These are phyloP conservation scores for Aulostomus chinensis DNA, from an alignment of 2,797 vertebrate genomes.

Conservation along the genomic window DNA sequence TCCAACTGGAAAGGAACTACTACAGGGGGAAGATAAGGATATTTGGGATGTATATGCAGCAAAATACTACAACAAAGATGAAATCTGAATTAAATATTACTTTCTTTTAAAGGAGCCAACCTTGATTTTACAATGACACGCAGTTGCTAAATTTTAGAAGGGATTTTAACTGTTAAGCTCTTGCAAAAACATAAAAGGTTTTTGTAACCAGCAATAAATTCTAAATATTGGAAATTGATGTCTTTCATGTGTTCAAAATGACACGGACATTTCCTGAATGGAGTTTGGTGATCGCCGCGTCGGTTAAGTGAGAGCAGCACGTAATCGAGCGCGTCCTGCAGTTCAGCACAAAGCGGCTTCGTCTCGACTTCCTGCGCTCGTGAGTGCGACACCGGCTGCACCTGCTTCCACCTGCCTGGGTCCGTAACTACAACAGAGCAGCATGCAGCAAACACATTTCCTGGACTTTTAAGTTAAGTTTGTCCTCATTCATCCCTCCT, in stretches of 20 bases:
- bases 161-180: too few species aligned
- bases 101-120: too few species aligned
- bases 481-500: slow-evolving; percentile 11
- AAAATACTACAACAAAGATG: too few species aligned
- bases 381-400: slow-evolving; percentile 14
- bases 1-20: too few species aligned
- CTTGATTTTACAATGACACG: too few species aligned
- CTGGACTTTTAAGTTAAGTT: slow-evolving; percentile 40
- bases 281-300: background rate
- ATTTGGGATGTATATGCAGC: too few species aligned
- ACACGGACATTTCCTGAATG: background rate
- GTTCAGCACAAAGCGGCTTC: background rate
- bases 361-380: background rate
- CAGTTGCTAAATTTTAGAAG: too few species aligned
- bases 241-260: background rate
- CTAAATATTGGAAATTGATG: too few species aligned
- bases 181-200: too few species aligned
- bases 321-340: background rate
- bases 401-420: slow-evolving; percentile 28
- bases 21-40: too few species aligned
- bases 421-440: slow-evolving; percentile 43
- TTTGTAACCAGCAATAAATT: too few species aligned
- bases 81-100: too few species aligned
- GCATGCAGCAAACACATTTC: slow-evolving; percentile 30
- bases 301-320: background rate